Evolutionary conservation across 2,888 invertebrate genomes (phyloP).

Genomic region (Cetonia aurata): DNA sequence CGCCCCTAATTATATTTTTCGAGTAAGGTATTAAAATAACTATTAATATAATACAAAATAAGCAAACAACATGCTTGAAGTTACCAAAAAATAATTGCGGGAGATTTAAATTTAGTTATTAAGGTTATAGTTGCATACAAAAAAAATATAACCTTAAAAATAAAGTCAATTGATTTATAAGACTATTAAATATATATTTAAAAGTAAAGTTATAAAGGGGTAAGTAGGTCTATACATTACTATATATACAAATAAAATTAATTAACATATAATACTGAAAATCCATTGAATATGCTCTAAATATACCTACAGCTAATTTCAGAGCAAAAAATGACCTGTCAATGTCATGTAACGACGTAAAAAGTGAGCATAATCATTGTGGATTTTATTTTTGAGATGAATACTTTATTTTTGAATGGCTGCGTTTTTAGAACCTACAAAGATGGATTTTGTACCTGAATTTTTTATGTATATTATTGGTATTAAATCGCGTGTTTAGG

Average conservation of each 20-base stretch:
- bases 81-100: too few species aligned
- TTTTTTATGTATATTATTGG: constrained; percentile 30
- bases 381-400: constrained; percentile 44
- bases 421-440: constrained; percentile 5
- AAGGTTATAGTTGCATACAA: too few species aligned
- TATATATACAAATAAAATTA: too few species aligned
- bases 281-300: constrained; percentile 5
- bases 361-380: constrained; percentile 14
- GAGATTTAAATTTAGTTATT: constrained; percentile 25
- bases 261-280: not conserved
- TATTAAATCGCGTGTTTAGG: constrained; percentile 3
- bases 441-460: constrained; percentile 45
- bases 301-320: too few species aligned
- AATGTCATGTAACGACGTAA: not conserved
- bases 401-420: constrained; percentile 27
- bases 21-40: too few species aligned
- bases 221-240: constrained; percentile 27
- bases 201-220: constrained; percentile 28
- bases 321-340: not conserved
- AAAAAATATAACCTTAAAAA: too few species aligned
- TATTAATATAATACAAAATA: too few species aligned
- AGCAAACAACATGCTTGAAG: too few species aligned
- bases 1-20: too few species aligned
- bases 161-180: constrained; percentile 48
- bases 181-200: constrained; percentile 47